Base-by-base conservation (phyloP, 2,113 vertebrate genomes). In the Accipiter virgatus region DNA sequence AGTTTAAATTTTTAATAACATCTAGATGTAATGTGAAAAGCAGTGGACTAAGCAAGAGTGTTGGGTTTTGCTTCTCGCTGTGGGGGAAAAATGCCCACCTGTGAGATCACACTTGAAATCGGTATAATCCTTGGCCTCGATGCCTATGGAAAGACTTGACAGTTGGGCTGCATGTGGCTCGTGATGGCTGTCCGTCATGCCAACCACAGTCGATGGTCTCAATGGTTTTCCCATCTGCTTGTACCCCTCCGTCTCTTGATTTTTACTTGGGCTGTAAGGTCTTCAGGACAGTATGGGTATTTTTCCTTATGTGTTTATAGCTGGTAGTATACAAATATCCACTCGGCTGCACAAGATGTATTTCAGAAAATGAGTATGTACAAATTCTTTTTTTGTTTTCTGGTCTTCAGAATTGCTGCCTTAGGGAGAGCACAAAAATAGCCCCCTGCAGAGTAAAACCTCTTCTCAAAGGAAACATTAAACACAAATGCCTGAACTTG, bases 171-270 rank as follows among this genome's bases (percentile, higher is more conserved):
- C 9, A 8, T 2, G 5, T 13, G 50, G 32, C 47, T 50, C 6
- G 1, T 1, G 3, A 10, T 7, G 5, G 14, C 52, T 5, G 9
- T 17, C 22, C 22, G 1, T n/a, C 40, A 13, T 1, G 3, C 45
- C 12, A 2, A 7, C 63, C 38, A 2, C 4, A 5, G 59, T 27
- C 3, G 2, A 7, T 11, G 47, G 9, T 75, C 63, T 56, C 2
- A 0, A 9, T 27, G 47, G 45, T 16, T 31, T 71, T 83, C 52
- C 61, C 65, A 26, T 62, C 92, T 34, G 53, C 31, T 25, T 27
- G 53, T 25, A n/a, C 45, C 36, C 61, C 2, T 43, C 71, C 47
- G 36, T 14, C 34, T 48, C 52, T 58, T 59, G 38, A 7, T 22
- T 84, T 62, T 21, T 10, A 22, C 48, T 70, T 29, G 27, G 53